Base-by-base conservation (phyloP, 2,113 vertebrate genomes). In the Hippocampus barbouri region DNA sequence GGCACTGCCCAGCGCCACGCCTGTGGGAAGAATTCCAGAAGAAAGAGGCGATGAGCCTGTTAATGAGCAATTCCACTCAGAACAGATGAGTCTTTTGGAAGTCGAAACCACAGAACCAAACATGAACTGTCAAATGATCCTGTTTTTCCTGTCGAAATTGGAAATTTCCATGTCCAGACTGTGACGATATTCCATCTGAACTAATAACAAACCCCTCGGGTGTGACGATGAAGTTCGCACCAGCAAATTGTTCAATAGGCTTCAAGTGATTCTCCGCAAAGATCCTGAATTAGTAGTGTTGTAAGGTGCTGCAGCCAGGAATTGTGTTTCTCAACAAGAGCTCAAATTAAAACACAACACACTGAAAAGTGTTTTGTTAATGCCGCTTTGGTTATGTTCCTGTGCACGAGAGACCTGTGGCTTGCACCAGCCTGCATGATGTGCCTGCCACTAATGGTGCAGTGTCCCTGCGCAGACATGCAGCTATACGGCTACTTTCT, bases 1-100 rank as follows among this genome's bases (percentile, higher is more conserved):
- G 2, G 74, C 73, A 78, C 68, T 51, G 74, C 80, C 79, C 78
- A 41, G 75, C 16, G 43, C 77, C 84, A 80, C 79, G 49, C 81
- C 82, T 83, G 56, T 66, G 79, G 69, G 84, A 81, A 20, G 80
- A 73, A 87, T 80, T 84, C 76, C 72, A 76, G 79, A 74, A 71
- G 49, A 72, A 88, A 79, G 79, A 76, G 45, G 68, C 27, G 66
- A 54, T 1, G 11, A 43, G 65, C 59, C 68, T 4, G 61, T 70
- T 64, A 83, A 86, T 72, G 62, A 74, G 69, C 15, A 51, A 71
- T 76, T 76, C 75, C 73, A 82, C 76, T 81, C 1, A 0, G 57
- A 15, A 45, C 72, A 64, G 18, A 81, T 69, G 57, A 11, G 66
- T 56, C 63, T 77, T 85, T 79, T 83, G 72, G 70, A 74, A 15